A percentile compares a stretch with the other conserved stretches of the same genome.
Evolutionary conservation across 2,113 vertebrate genomes (phyloP).

Genomic region (Melanocharis versteri): DNA sequence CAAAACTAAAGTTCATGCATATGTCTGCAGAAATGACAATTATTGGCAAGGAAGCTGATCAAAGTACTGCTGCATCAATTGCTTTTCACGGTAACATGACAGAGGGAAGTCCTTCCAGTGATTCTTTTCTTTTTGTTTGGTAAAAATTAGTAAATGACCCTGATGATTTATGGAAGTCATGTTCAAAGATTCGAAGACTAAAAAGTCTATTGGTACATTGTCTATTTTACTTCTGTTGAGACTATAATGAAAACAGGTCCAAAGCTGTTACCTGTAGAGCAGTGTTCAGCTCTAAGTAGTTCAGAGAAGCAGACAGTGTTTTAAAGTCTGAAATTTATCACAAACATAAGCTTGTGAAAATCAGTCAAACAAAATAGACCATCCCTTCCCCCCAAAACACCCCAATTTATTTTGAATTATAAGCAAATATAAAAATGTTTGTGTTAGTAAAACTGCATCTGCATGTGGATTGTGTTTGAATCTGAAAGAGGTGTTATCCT

Average conservation of each 20-base stretch:
- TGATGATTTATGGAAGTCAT: not conserved
- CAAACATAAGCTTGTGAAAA: not conserved
- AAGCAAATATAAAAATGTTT: not conserved
- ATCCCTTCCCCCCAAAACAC: fast-evolving
- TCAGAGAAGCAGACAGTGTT: not conserved
- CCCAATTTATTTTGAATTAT: not conserved
- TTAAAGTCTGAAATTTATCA: not conserved
- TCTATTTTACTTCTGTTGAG: not conserved
- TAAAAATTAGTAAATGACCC: not conserved
- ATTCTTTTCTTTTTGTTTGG: not conserved
- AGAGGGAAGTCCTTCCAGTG: not conserved
- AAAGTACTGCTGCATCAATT: not conserved
- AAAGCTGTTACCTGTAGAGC: not conserved
- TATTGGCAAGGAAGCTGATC: not conserved
- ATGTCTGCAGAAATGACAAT: not conserved
- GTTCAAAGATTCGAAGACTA: not conserved
- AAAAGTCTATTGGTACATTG: not conserved
- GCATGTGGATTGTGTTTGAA: not conserved
- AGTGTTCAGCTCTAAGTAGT: not conserved
- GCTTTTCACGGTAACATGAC: not conserved
- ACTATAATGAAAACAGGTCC: not conserved
- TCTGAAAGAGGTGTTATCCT: not conserved
- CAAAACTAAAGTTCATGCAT: not conserved
- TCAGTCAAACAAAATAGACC: not conserved
- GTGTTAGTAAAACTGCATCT: not conserved